Evolutionary conservation across 2,113 vertebrate species (phyloP).

Genomic region (Limnothrissa miodon): DNA sequence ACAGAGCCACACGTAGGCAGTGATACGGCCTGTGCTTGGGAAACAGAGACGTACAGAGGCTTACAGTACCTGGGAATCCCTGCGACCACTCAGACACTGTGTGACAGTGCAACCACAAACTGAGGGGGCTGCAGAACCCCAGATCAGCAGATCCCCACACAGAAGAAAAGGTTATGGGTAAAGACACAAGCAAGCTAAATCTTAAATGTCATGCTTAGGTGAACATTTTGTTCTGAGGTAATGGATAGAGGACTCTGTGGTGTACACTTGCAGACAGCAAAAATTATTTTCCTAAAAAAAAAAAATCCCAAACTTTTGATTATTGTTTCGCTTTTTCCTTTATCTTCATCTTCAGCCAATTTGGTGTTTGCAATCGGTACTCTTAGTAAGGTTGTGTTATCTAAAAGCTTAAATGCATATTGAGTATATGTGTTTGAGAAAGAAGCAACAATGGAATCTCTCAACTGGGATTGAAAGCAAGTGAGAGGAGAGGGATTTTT

Average conservation of each 20-base stretch:
- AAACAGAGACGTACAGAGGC: neutral
- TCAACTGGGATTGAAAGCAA: no score
- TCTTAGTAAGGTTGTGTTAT: no score
- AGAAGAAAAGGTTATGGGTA: neutral
- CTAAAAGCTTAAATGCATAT: no score
- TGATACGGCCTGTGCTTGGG: conserved; percentile 29
- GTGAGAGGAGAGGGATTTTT: no score
- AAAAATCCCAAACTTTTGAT: no score
- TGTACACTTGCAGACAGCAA: neutral
- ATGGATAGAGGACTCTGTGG: neutral
- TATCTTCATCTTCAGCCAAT: no score
- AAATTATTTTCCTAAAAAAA: no score
- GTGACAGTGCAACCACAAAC: neutral
- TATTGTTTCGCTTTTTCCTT: no score
- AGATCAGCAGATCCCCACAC: neutral
- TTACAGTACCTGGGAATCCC: conserved; percentile 37
- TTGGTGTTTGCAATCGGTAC: no score
- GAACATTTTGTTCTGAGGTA: neutral
- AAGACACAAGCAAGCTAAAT: neutral
- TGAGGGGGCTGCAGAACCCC: neutral
- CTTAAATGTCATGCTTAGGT: neutral
- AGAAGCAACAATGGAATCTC: no score
- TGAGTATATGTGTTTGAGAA: no score
- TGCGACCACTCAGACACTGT: neutral
- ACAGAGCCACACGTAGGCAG: conserved; percentile 19